phyloP scores from a whole-genome alignment of 1,140 invertebrate genomes.

The Steinernema khuongi region DNA sequence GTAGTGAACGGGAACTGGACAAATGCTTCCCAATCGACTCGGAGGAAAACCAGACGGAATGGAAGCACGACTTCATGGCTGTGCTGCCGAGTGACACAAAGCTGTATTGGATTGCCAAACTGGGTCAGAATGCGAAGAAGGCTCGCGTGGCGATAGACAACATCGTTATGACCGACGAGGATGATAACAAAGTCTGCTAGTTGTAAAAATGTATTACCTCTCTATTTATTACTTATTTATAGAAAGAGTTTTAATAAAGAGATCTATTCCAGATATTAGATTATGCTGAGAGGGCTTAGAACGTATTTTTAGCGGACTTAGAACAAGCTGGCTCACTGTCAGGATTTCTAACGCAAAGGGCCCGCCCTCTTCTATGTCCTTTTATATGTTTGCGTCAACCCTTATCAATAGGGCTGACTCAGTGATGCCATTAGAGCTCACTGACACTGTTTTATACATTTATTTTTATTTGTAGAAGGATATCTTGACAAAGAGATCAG shows the following conservation, averaged over 20 bases:
- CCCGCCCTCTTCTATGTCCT: no score
- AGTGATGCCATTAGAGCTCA: no score
- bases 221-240: not conserved
- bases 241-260: slow-evolving; percentile 5
- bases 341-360: no score
- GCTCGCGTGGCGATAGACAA: not conserved
- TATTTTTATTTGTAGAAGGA: no score
- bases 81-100: slow-evolving; percentile 53
- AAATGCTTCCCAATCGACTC: slow-evolving; percentile 35
- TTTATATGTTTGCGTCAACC: no score
- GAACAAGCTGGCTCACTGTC: no score
- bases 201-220: not conserved
- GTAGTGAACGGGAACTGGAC: slow-evolving; percentile 43
- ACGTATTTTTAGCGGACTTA: no score
- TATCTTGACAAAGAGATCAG: no score
- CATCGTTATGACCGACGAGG: slow-evolving; percentile 7
- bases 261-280: no score
- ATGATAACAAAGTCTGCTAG: slow-evolving; percentile 1
- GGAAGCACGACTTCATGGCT: slow-evolving; percentile 49
- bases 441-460: no score
- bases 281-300: no score
- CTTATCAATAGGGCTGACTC: no score
- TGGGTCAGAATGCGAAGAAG: slow-evolving; percentile 8
- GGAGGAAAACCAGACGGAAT: slow-evolving; percentile 24
- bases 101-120: slow-evolving; percentile 22